These are phyloP conservation scores for Creontiades dilutus DNA, from an alignment of 2,888 invertebrate genomes.

Conservation along the genomic window DNA sequence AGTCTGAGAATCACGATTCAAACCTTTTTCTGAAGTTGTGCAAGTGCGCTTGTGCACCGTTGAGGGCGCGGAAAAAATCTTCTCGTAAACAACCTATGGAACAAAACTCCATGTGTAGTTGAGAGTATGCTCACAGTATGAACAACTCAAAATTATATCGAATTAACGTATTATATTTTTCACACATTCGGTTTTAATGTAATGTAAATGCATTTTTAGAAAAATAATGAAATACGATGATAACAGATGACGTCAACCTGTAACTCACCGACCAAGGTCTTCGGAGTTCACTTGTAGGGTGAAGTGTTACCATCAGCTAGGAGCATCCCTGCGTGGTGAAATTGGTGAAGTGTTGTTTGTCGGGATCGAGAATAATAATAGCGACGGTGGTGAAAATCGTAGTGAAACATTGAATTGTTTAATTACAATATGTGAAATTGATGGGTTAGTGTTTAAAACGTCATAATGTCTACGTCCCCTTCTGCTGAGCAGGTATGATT, in stretches of 20 bases:
- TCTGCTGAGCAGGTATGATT: conserved; percentile 46
- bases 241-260: not conserved
- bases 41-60: too few species aligned
- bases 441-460: not conserved
- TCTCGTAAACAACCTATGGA: too few species aligned
- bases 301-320: conserved; percentile 44
- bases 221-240: not conserved
- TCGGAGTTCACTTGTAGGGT: conserved; percentile 31
- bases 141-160: too few species aligned
- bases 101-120: too few species aligned
- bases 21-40: too few species aligned
- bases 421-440: conserved; percentile 61
- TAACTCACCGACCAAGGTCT: not conserved
- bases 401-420: not conserved
- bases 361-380: conserved; percentile 43
- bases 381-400: not conserved
- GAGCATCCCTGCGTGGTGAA: conserved; percentile 32
- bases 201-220: too few species aligned
- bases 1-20: too few species aligned
- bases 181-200: too few species aligned
- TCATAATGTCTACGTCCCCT: conserved; percentile 44
- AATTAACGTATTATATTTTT: too few species aligned
- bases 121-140: too few species aligned
- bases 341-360: conserved; percentile 11
- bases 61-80: too few species aligned